A percentile compares a stretch with the other conserved stretches of the same genome.
Conservation (phyloP, 2,888 invertebrate genomes). For the Volucella inflata region DNA sequence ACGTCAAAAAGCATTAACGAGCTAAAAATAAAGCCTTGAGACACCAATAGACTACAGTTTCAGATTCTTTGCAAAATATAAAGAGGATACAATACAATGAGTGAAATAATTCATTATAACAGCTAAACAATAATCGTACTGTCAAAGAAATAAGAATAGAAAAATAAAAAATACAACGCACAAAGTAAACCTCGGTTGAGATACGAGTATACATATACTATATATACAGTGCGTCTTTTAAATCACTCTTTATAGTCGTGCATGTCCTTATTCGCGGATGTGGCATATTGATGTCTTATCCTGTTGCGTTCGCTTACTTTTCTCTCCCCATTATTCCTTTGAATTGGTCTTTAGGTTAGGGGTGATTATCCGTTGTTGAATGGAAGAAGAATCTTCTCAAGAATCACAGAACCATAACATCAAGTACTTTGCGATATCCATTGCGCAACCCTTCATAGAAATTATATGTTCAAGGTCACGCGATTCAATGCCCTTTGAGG, state of each 20-base stretch:
- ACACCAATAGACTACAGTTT: conserved; percentile 5
- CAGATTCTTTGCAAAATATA: conserved; percentile 14
- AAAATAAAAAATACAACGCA: conserved; percentile 7
- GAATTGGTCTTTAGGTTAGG: conserved; percentile 44
- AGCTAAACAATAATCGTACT: conserved; percentile 6
- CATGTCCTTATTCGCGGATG: conserved; percentile 38
- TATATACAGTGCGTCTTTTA: conserved; percentile 42
- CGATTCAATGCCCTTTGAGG: conserved; percentile 60
- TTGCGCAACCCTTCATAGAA: conserved; percentile 58
- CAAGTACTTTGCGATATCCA: conserved; percentile 41
- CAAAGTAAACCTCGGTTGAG: conserved; percentile 12
- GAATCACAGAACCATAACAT: conserved; percentile 48
- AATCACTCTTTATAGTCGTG: conserved; percentile 7
- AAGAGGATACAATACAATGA: conserved; percentile 38
- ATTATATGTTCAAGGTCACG: conserved; percentile 64
- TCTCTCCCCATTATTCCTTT: conserved; percentile 48
- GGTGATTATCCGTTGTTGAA: conserved; percentile 47
- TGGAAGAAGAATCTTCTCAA: conserved; percentile 37
- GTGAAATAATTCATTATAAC: conserved; percentile 45
- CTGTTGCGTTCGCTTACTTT: conserved; percentile 60
- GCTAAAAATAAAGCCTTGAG: background rate
- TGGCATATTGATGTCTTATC: conserved; percentile 63
- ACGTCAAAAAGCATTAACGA: conserved; percentile 7
- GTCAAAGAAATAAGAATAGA: background rate
- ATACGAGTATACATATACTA: too few species aligned